Base-by-base conservation (phyloP, 2,797 vertebrate species). In the Crossoptilon crossoptilon region DNA sequence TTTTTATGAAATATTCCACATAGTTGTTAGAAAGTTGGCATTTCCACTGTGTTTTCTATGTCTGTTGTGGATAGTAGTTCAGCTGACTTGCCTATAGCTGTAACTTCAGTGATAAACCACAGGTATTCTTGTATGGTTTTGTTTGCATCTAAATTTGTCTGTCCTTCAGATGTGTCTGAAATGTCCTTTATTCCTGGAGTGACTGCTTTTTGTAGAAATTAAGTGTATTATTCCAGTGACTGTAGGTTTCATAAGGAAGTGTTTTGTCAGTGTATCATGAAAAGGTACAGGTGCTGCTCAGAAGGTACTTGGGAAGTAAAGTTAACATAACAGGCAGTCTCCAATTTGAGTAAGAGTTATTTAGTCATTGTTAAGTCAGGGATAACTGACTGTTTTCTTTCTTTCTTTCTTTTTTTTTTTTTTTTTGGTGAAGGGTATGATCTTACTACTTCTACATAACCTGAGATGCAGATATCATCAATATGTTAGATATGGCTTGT, bases 1-100 rank as follows among this genome's bases (percentile, higher is more conserved):
- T 95, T 93, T 94, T 84, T 96, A 91, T 95, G 70, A 96, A 97
- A 80, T 97, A 95, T 90, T 94, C 73, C 79, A 88, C 0, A 0
- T 73, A 89, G 82, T 19, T 92, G 58, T 80, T 79, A 11, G 26
- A 24, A 19, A 44, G 76, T 19, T 84, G 89, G 29, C 53, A 53
- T 87, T 86, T 87, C 74, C 68, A 55, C 59, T 84, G 46, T 63
- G 0, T 37, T 86, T 90, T 19, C 1, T 2, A 9, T 48, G 0
- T 15, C 67, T 75, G 7, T 44, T 49, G 46, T 83, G 73, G 87
- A 72, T 87, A 37, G 49, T 4, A 33, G 27, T 77, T 69, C 35
- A 44, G 51, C 51, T 53, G 27, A 53, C 27, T 53, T 53, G 51
- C 43, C 44, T 14, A 16, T 66, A 62, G 37, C 10, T 82, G 63